These are phyloP conservation scores for Dendroctonus ponderosae DNA, from an alignment of 1,140 invertebrate genomes.

Conservation along the genomic window DNA sequence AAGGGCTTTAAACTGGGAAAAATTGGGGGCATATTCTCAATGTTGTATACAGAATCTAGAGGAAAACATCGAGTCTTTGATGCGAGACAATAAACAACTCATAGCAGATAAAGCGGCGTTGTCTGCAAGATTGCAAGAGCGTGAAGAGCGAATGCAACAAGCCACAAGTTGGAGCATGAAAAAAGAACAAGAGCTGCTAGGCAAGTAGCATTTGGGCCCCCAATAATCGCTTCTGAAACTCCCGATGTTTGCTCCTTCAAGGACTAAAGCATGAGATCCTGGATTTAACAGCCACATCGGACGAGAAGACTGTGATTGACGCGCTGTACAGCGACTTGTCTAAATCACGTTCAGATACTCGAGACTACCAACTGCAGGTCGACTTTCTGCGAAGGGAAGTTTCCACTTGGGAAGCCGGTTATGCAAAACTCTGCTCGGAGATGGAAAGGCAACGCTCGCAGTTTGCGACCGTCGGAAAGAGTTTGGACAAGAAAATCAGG, in stretches of 20 bases:
- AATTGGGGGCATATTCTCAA: background rate
- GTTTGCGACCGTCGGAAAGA: background rate
- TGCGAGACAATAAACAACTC: conserved; percentile 39
- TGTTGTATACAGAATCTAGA: conserved; percentile 1
- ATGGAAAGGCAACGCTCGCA: background rate
- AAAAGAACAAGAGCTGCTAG: conserved; percentile 56
- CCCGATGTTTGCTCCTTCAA: conserved; percentile 42
- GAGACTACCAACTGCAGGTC: conserved; percentile 37
- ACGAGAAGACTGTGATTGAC: conserved; percentile 64
- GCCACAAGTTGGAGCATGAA: conserved; percentile 33
- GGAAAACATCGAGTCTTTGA: conserved; percentile 23
- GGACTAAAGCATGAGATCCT: conserved; percentile 64
- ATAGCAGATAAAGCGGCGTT: conserved; percentile 44
- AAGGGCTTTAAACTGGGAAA: background rate
- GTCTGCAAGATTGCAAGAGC: conserved; percentile 37
- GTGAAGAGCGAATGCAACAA: background rate
- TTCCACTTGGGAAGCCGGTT: conserved; percentile 11
- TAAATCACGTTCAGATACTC: conserved; percentile 36
- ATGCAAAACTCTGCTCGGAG: conserved; percentile 6
- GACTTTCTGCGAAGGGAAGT: conserved; percentile 27
- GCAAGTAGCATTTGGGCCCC: background rate
- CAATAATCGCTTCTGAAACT: background rate
- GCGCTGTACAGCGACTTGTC: conserved; percentile 49
- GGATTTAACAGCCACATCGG: conserved; percentile 62
- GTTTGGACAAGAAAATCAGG: conserved; percentile 35